Base-by-base conservation (phyloP, 92 coral and sea anemone species). In the Porites lobata region DNA sequence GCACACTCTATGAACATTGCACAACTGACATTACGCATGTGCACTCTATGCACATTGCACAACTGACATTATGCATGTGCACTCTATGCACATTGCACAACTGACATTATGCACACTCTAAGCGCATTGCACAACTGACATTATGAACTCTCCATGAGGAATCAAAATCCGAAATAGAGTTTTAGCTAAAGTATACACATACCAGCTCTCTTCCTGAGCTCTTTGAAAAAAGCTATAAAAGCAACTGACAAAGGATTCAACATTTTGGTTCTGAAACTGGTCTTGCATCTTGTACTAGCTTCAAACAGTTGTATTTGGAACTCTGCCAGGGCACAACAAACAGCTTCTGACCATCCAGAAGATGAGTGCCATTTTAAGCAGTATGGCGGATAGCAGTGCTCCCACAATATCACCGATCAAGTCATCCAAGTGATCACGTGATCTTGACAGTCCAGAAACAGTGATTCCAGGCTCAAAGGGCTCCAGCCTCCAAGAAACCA, bases 191-290 rank as follows among this genome's bases (percentile, higher is more conserved):
- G 32, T 29, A 29, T 29, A 29, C 32, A 1, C 24, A 22, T 22
- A 72, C 81, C 13, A 77, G 81, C 66, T 77, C 69, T 54, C 67
- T 19, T 62, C 8, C 21, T 20, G 81, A 77, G 81, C 50, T 77
- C 56, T 72, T 72, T 24, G 32, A 72, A 72, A 29, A 29, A 29
- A 29, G 32, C 32, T 29, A 29, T 29, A 12, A 77, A 77, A 54
- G 62, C 54, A 72, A 72, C 77, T 26, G 77, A 75, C 79, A 63
- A 75, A 75, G 64, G 64, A 75, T 75, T 38, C 65, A 18, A 75
- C 24, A 8, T 24, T 43, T 52, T 52, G 63, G 26, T 50, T 47
- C 64, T 63, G 79, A 75, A 75, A 75, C 79, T 64, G 62, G 79
- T 75, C 26, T 43, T 29, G 32, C 3, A 29, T 29, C 32, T 29